Conservation (phyloP, 2,113 vertebrate genomes). For the Poeciliopsis turrubarensis region DNA sequence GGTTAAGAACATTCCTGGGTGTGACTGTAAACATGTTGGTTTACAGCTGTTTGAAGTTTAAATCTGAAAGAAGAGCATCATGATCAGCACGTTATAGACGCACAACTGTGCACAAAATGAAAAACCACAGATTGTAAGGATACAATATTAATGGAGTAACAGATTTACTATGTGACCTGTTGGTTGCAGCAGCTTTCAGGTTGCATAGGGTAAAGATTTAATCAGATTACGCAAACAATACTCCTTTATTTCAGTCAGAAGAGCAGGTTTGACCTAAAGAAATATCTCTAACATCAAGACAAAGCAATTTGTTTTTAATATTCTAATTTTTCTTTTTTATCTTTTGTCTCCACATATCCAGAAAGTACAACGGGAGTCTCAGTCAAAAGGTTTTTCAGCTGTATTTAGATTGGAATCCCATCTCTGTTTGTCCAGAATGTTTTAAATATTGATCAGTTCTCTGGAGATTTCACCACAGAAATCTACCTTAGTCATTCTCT, state of each 20-base stretch:
- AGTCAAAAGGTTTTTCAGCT: no score
- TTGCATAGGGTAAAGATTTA: background rate
- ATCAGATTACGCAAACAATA: background rate
- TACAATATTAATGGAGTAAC: background rate
- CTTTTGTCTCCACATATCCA: no score
- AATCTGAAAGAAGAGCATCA: background rate
- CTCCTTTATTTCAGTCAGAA: background rate
- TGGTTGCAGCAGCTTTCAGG: background rate
- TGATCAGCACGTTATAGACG: background rate
- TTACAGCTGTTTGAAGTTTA: background rate
- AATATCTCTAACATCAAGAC: no score
- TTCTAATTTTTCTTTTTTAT: no score
- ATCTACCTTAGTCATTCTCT: background rate
- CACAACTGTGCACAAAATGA: background rate
- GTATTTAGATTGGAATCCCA: no score
- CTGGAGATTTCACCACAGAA: background rate
- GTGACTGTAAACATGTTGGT: background rate
- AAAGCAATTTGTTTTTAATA: background rate
- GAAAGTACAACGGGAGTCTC: no score
- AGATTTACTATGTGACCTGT: background rate
- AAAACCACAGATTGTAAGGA: background rate
- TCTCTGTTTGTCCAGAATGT: background rate
- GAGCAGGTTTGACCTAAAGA: background rate
- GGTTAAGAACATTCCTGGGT: background rate
- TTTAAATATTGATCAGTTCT: background rate